Evolutionary conservation across 2,113 vertebrate species (phyloP), one percentile per base, ranked within the genome.

Genomic region (Xiphophorus hellerii): DNA sequence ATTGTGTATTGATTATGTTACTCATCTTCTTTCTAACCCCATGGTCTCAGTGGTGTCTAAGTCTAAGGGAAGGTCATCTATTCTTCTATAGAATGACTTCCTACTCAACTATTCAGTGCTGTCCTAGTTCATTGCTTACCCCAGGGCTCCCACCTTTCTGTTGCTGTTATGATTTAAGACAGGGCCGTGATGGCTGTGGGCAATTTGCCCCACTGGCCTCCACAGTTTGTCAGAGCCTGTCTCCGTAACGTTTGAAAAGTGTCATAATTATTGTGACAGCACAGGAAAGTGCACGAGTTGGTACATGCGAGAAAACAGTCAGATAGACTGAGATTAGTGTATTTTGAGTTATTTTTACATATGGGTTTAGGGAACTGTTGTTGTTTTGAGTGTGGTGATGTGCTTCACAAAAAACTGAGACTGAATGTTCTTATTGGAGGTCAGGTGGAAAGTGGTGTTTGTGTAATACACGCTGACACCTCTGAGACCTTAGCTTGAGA

Each of bases 131-230:
- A 7, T 13, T 64, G 66, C 35, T 77, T 76, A 76, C 75, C 71
- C 22, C 5, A 48, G 20, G 76, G 70, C 69, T 71, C 27, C 33
- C 42, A 29, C 48, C 14, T 71, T 42, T 62, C 35, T 61, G 63
- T 33, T 70, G 29, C 75, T 83, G 79, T 68, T 64, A 80, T 71
- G 58, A 84, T 71, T 80, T 83, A 70, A 83, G 65, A 70, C 74
- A 84, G 73, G 85, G 84, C 89, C 91, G 88, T 74, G 77, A 90
- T 88, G n/a, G 62, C 92, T 78, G 35, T 51, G 37, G 82, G 90
- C 89, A 64, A 75, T 67, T 78, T 79, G 77, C 62, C 88, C 82
- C 71, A 30, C 10, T 83, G 71, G 72, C 81, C 82, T 81, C 77
- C 37, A 63, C 84, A 80, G 77, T 86, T 87, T 91, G 85, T 89